Evolutionary conservation across 2,888 invertebrate genomes (phyloP).

Genomic region (Pyrgus malvae): DNA sequence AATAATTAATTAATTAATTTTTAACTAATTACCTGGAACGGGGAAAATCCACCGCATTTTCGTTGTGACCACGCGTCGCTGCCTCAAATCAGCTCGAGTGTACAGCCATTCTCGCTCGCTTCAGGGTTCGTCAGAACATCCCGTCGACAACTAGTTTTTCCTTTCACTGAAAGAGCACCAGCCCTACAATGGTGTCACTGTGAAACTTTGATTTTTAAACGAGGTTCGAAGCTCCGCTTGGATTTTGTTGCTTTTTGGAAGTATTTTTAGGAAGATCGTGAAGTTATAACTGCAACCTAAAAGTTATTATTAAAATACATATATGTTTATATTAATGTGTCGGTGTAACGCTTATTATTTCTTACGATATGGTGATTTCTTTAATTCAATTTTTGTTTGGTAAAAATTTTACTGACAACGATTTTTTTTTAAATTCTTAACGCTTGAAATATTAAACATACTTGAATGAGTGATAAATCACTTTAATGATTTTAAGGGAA

Average conservation of each 20-base stretch:
- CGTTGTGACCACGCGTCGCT: constrained; percentile 43
- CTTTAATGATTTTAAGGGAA: no score
- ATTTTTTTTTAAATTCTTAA: no score
- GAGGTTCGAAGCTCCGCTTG: background rate
- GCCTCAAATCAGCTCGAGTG: constrained; percentile 44
- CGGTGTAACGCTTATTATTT: no score
- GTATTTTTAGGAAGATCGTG: no score
- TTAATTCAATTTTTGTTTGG: no score
- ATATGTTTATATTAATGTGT: no score
- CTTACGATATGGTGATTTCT: no score
- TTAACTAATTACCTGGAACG: constrained; percentile 62
- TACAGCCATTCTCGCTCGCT: constrained; percentile 35
- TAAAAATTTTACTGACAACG: no score
- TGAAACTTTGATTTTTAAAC: background rate
- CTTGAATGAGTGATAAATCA: no score
- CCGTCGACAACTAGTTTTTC: background rate
- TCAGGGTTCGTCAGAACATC: constrained; percentile 4
- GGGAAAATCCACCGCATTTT: constrained; percentile 80
- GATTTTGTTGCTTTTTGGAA: background rate
- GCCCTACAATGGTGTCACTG: background rate
- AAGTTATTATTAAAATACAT: no score
- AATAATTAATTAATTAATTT: background rate
- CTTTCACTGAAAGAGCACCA: constrained; percentile 3
- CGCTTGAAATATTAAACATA: no score
- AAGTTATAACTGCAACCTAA: no score